Evolutionary conservation across 2,888 invertebrate genomes (phyloP), one percentile per base, ranked within the genome.

Genomic region (Sinhomidia bicolor): DNA sequence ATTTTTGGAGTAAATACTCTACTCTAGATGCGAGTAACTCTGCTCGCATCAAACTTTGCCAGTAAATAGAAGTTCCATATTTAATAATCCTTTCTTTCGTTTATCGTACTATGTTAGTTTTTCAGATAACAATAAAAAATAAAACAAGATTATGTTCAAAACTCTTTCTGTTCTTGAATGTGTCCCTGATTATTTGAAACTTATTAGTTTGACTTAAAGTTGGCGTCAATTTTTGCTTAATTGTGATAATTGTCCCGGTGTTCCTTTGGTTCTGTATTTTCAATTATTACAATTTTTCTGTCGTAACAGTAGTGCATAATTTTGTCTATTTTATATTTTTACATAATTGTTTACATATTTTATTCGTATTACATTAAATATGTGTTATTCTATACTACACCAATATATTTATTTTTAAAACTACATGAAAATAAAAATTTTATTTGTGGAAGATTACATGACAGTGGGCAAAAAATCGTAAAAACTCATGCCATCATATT

Each of bases 91-190:
- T 71, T 20, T 41, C 29, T 71, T 71, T 44, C 23, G 5, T 54
- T 20, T 54, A 1, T 54, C 3, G 2, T 7, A 54, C 9, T 51
- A n/a, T 17, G n/a, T 26, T 44, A 9, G 32, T 71, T 74, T 17
- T 23, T 74, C 47, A 74, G 47, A 74, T 74, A 74, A 74, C 74
- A 74, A 47, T 65, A 47, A 71, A 71, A 74, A 74, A 74, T 51
- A 74, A 74, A 44, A 74, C 20, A 74, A 74, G 14, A 74, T 5
- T 65, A 71, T 71, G 6, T 65, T 17, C 17, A 36, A 44, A 47
- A 74, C 4, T 26, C 51, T 60, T 47, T 51, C 74, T 47, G 41
- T 1, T 26, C 23, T 74, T 74, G 74, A 9, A 47, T 74, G 74
- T 26, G 74, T 47, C 74, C 74, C 74, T 74, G 74, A 47, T 47